These are phyloP conservation scores for Drosophila meridiana DNA, from an alignment of 2,888 invertebrate species.

Conservation along the genomic window DNA sequence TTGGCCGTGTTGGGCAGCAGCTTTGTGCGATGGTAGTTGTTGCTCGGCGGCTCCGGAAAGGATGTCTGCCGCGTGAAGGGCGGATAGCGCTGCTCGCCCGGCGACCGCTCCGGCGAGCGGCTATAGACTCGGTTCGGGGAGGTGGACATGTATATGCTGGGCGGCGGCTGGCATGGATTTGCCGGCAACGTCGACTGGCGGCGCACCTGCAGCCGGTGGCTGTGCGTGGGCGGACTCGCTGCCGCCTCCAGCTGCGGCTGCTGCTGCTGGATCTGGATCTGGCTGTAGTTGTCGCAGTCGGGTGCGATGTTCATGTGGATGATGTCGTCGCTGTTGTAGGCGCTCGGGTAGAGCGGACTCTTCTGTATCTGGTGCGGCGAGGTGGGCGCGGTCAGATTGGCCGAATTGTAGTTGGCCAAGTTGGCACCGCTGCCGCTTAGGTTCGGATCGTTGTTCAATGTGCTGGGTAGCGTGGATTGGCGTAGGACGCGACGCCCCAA, in stretches of 20 bases:
- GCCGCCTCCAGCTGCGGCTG: slow-evolving; percentile 63
- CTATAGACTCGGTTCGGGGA: slow-evolving; percentile 84
- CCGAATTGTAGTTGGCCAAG: slow-evolving; percentile 80
- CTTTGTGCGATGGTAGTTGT: slow-evolving; percentile 73
- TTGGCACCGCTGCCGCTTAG: slow-evolving; percentile 80
- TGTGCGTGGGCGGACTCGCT: slow-evolving; percentile 63
- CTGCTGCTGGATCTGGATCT: slow-evolving; percentile 54
- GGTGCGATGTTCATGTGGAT: slow-evolving; percentile 72
- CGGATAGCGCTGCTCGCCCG: slow-evolving; percentile 82
- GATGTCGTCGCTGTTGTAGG: slow-evolving; percentile 81
- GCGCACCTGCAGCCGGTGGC: slow-evolving; percentile 82
- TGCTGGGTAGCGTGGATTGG: slow-evolving; percentile 84
- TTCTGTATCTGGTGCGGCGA: slow-evolving; percentile 84
- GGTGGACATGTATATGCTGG: slow-evolving; percentile 83
- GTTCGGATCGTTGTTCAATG: slow-evolving; percentile 80
- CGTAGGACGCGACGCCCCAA: slow-evolving; percentile 82
- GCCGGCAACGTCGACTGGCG: slow-evolving; percentile 84
- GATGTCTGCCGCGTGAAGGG: slow-evolving; percentile 84
- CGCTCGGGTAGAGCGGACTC: slow-evolving; percentile 80
- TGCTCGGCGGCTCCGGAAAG: slow-evolving; percentile 76
- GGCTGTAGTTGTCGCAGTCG: slow-evolving; percentile 78
- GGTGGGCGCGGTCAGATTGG: slow-evolving; percentile 83
- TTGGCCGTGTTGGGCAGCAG: slow-evolving; percentile 82
- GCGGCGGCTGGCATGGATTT: slow-evolving; percentile 79
- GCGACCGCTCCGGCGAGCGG: slow-evolving; percentile 84